phyloP scores from a whole-genome alignment of 2,797 vertebrate species.

The Babyrousa celebensis region DNA sequence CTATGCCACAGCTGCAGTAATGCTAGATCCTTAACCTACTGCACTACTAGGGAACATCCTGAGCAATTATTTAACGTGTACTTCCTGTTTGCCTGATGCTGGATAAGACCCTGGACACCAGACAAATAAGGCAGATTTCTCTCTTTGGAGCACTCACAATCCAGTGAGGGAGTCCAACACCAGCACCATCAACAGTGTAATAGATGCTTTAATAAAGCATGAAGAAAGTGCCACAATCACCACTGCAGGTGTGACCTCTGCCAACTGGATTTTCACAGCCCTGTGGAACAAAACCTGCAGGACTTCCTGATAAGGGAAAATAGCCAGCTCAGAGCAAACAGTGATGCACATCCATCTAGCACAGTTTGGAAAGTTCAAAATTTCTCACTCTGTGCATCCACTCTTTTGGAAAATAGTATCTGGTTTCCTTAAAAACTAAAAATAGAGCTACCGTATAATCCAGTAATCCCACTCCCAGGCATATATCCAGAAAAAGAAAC shows the following conservation, averaged over 20 bases:
- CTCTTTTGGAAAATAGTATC: too few species aligned
- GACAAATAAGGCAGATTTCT: neutral
- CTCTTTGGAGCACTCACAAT: neutral
- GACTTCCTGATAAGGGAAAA: neutral
- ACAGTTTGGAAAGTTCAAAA: neutral
- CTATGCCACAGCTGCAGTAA: too few species aligned
- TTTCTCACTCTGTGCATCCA: too few species aligned
- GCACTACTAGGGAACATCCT: too few species aligned
- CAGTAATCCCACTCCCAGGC: too few species aligned
- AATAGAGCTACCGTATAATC: too few species aligned
- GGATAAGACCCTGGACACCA: neutral
- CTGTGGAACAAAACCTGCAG: neutral
- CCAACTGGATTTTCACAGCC: neutral
- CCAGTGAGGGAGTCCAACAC: fast-evolving
- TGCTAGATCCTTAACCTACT: too few species aligned
- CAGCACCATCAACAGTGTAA: neutral
- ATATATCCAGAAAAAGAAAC: too few species aligned
- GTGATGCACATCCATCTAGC: neutral
- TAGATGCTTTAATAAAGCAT: fast-evolving
- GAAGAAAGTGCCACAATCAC: neutral
- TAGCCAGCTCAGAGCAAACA: neutral
- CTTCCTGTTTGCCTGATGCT: neutral
- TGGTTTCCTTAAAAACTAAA: too few species aligned
- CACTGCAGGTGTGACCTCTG: too few species aligned
- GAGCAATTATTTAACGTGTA: neutral